Percentiles rank a stretch among this genome's conserved stretches.
These are phyloP conservation scores for Sarotherodon lohbergeri DNA, from an alignment of 2,113 vertebrate species.

Conservation along the genomic window DNA sequence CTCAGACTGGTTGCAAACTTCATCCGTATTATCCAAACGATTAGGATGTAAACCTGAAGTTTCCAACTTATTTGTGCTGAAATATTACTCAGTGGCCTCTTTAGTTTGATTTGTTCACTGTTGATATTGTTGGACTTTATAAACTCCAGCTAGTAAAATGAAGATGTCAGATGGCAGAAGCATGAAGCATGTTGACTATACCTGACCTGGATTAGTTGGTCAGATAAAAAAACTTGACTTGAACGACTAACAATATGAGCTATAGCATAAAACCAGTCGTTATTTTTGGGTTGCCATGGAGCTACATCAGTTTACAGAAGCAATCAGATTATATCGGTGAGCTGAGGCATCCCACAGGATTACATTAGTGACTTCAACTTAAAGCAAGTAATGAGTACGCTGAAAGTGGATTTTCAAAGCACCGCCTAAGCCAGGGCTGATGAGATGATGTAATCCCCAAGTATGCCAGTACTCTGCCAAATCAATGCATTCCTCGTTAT, in stretches of 20 bases:
- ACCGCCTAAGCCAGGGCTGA: not conserved
- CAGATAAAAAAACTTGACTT: not conserved
- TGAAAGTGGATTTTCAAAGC: constrained; percentile 4
- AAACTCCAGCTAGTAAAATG: not conserved
- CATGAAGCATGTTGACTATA: not conserved
- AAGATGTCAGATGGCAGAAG: not conserved
- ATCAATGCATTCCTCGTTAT: not conserved
- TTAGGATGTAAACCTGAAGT: not conserved
- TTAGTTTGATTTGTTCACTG: not conserved
- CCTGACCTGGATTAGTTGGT: not conserved
- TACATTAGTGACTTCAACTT: not conserved
- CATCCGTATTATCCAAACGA: not conserved
- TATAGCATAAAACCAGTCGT: not conserved
- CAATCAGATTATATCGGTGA: not conserved
- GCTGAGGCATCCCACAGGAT: not conserved
- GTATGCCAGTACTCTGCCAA: not conserved
- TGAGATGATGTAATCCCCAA: not conserved
- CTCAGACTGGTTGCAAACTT: not conserved
- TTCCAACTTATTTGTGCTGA: not conserved
- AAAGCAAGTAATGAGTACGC: not conserved
- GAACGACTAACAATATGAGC: not conserved
- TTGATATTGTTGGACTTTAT: not conserved
- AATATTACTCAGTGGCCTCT: not conserved
- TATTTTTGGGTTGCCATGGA: not conserved
- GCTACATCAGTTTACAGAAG: not conserved